Evolutionary conservation across 2,797 vertebrate genomes (phyloP), one percentile per base, ranked within the genome.

Genomic region (Coracias cyanogaster): DNA sequence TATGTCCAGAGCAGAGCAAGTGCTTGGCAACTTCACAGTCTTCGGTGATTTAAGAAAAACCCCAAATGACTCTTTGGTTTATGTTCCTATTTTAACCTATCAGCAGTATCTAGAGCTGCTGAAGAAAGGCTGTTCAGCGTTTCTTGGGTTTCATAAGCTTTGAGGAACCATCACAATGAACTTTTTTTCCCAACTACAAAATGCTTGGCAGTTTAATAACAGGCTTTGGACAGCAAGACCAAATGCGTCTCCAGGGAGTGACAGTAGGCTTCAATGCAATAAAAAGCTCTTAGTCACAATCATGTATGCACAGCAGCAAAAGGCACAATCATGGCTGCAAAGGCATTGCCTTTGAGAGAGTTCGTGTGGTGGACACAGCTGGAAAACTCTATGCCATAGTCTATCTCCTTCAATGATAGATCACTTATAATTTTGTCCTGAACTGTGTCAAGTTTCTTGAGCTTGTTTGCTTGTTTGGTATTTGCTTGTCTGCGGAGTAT

Each of bases 1-100:
- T 77, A 94, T 77, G 93, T 96, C 91, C 82, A 2, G 82, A 94
- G 83, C 62, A 86, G 31, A 93, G 77, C 73, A 94, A 93, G 70
- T 0, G 0, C 45, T 91, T 96, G 94, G 91, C 96, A 97, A 6
- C 71, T 66, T 76, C 12, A 6, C 80, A 91, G 15, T n/a, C 60
- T 93, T 80, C 73, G 70, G 43, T 72, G 89, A 88, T 95, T 87
- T 77, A 82, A 93, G 88, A 79, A 88, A 94, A 86, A 55, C 72
- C 69, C 73, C 31, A 73, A 82, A 90, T 52, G 70, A 94, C 48
- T 94, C 72, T 52, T 54, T 33, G 35, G 22, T 71, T 79, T 48
- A 29, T 73, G 41, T 55, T 84, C 35, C 65, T 79, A 46, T 79
- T 94, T 92, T 90, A 93, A 88, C 64, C 77, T 80, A 35, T 76